A percentile compares a stretch with the other conserved stretches of the same genome.
phyloP scores from a whole-genome alignment of 2,113 vertebrate species.

The Cyprinodon variegatus region DNA sequence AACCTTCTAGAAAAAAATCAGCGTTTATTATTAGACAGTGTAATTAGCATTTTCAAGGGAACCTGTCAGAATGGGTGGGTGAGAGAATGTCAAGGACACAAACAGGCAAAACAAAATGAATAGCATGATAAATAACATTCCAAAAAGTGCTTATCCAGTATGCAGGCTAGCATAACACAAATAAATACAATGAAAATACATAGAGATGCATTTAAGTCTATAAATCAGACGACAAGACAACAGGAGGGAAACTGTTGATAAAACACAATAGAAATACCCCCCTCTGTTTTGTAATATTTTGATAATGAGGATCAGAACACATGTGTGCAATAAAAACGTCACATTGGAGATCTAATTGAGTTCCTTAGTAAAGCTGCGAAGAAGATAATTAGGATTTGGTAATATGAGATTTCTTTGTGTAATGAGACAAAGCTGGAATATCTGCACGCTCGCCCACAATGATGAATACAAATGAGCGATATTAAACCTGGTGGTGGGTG shows the following conservation, averaged over 20 bases:
- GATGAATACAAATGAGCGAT: constrained; percentile 63
- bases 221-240: constrained; percentile 4
- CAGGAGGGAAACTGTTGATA: not conserved
- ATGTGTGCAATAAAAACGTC: constrained; percentile 43
- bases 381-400: constrained; percentile 51
- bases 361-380: constrained; percentile 28
- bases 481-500: constrained; percentile 49
- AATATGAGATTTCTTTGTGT: constrained; percentile 54
- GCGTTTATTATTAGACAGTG: constrained; percentile 50
- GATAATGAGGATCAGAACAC: constrained; percentile 32
- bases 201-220: constrained; percentile 9
- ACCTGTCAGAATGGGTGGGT: constrained; percentile 44
- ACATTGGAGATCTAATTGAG: constrained; percentile 39
- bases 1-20: constrained; percentile 22
- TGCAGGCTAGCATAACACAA: not conserved
- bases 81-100: constrained; percentile 24
- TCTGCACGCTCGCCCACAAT: constrained; percentile 37
- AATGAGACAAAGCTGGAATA: constrained; percentile 58
- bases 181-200: constrained; percentile 12
- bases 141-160: constrained; percentile 47
- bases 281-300: constrained; percentile 1
- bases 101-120: constrained; percentile 1
- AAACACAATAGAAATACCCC: not conserved
- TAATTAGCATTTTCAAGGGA: constrained; percentile 65
- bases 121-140: constrained; percentile 48